Evolutionary conservation across 64 coral and sea anemone genomes (phyloP).

Genomic region (Montipora efflorescens): DNA sequence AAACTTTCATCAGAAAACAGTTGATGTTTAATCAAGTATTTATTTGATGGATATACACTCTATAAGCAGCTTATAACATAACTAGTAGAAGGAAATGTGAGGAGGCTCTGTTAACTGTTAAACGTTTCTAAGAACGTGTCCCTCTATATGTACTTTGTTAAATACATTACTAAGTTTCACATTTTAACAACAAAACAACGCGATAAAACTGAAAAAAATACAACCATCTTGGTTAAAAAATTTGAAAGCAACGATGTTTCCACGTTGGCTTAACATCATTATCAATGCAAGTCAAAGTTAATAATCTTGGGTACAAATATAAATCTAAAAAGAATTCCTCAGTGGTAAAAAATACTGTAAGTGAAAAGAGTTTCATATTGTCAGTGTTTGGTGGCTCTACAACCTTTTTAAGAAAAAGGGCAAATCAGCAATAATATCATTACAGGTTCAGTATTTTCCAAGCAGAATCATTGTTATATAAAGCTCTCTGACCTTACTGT

Average conservation of each 20-base stretch:
- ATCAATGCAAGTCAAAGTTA: slow-evolving; percentile 6
- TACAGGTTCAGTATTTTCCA: too few relatives aligned
- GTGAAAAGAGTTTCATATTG: too few relatives aligned
- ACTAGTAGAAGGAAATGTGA: neutral
- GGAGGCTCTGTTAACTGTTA: too few relatives aligned
- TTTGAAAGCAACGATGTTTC: neutral
- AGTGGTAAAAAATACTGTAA: too few relatives aligned
- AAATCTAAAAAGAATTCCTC: too few relatives aligned
- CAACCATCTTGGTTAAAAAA: neutral
- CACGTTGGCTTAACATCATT: slow-evolving; percentile 10
- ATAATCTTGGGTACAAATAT: neutral
- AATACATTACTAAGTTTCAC: too few relatives aligned
- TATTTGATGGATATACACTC: too few relatives aligned
- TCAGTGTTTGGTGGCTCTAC: too few relatives aligned
- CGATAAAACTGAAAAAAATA: neutral
- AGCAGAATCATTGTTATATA: too few relatives aligned
- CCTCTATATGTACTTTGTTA: neutral
- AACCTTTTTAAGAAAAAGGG: too few relatives aligned
- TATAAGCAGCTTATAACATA: neutral
- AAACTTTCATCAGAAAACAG: neutral
- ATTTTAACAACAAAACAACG: slow-evolving; percentile 9
- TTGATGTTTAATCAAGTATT: neutral
- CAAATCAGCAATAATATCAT: too few relatives aligned
- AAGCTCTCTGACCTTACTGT: too few relatives aligned
- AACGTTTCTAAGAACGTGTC: neutral